Base-by-base conservation (phyloP, 2,797 vertebrate species). In the Gymnothorax reevesii region DNA sequence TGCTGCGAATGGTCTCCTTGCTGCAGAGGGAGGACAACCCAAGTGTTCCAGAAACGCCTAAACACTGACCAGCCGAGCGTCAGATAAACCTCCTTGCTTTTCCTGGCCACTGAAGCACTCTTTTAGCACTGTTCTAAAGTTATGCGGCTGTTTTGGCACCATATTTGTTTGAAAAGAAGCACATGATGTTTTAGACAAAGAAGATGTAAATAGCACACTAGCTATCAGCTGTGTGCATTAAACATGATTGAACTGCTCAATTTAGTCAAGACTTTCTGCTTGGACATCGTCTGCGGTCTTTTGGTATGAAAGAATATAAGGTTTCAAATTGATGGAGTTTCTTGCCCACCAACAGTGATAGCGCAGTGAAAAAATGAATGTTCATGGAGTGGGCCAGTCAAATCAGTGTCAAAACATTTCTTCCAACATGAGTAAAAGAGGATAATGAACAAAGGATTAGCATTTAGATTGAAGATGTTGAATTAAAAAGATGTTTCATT, bases 1-100 rank as follows among this genome's bases (percentile, higher is more conserved):
- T 98, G 93, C 94, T 98, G 95, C 95, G 97, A 83, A 96, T 95
- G 89, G 96, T 98, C 60, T 96, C 96, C 0, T 98, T 98, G 89
- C 92, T 98, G 87, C 97, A 97, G 87, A 95, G 95, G 88, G 97
- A 97, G 82, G 97, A 98, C 2, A 91, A 87, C 0, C 91, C 95
- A 22, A 97, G 97, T 98, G 91, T 88, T 55, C n/a, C 52, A 8
- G 49, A 55, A 55, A 55, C n/a, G 6, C 42, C 42, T 52, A 20
- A 80, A 80, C 52, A 54, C 27, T n/a, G 49, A 80, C 49, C 77
- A 17, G 54, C 20, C 55, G 12, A 4, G 20, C 17, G 8, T 22
- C 3, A 8, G 49, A 8, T 20, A 55, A 54, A 2, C 2, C 52
- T 20, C 20, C 7, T 10, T 80, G 52, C 22, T 55, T 80, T 54